Evolutionary conservation across 2,113 vertebrate species (phyloP).

Genomic region (Pelvicachromis taeniatus): DNA sequence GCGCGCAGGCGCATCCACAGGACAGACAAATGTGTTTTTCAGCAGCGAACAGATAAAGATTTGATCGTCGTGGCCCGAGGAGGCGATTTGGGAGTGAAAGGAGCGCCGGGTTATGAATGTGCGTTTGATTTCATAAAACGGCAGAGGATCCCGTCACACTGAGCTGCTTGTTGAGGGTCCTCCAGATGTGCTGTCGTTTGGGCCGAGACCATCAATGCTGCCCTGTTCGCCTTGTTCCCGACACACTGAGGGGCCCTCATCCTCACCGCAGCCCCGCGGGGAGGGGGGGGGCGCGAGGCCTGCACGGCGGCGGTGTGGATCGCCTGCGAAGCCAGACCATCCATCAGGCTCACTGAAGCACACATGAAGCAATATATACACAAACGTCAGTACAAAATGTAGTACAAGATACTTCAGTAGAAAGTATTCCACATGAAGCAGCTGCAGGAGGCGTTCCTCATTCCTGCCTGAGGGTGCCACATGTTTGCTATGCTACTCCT

Average conservation of each 20-base stretch:
- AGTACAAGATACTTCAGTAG: neutral
- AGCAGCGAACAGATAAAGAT: constrained; percentile 38
- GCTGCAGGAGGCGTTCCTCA: neutral
- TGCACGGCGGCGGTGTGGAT: neutral
- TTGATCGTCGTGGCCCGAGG: constrained; percentile 3
- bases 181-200: constrained; percentile 46
- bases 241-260: constrained; percentile 29
- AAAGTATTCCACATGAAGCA: neutral
- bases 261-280: neutral
- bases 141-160: constrained; percentile 9
- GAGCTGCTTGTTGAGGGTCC: constrained; percentile 41
- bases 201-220: constrained; percentile 21
- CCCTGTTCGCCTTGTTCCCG: constrained; percentile 26
- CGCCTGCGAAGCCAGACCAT: neutral
- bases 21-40: constrained; percentile 28
- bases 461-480: neutral
- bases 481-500: neutral
- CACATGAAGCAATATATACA: neutral
- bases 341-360: neutral
- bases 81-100: constrained; percentile 10
- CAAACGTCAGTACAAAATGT: neutral
- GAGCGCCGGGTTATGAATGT: constrained; percentile 36
- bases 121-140: constrained; percentile 52
- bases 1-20: neutral
- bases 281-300: neutral